These are phyloP conservation scores for Prionailurus bengalensis DNA, from an alignment of 2,113 vertebrate species.

Conservation along the genomic window DNA sequence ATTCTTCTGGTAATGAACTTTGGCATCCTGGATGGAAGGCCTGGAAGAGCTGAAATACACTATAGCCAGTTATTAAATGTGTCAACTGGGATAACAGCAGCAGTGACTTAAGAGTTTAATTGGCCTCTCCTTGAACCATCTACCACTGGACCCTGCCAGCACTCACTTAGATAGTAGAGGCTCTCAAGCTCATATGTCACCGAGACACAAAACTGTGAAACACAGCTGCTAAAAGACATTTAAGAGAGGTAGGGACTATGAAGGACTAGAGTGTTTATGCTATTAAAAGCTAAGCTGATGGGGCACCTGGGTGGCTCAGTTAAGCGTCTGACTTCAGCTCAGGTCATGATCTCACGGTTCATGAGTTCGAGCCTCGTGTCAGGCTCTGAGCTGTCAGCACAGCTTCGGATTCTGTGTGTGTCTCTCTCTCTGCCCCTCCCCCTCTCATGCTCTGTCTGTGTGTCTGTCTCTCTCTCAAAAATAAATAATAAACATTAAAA, in stretches of 20 bases:
- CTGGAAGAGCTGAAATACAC: neutral
- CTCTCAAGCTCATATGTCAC: neutral
- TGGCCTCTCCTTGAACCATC: neutral
- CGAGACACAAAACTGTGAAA: neutral
- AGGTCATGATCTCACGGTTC: too few relatives aligned
- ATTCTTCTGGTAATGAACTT: constrained; percentile 2
- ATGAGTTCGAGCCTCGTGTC: too few relatives aligned
- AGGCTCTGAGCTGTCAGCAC: too few relatives aligned
- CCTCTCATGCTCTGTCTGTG: too few relatives aligned
- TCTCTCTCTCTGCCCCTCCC: too few relatives aligned
- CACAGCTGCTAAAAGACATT: neutral
- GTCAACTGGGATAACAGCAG: neutral
- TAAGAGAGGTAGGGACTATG: neutral
- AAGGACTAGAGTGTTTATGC: neutral
- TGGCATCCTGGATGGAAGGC: neutral
- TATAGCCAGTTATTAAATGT: neutral
- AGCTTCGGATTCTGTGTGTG: too few relatives aligned
- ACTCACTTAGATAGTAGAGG: neutral
- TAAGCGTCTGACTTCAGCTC: too few relatives aligned
- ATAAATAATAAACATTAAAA: too few relatives aligned
- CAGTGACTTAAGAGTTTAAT: neutral
- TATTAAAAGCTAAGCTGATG: neutral
- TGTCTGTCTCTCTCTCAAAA: too few relatives aligned
- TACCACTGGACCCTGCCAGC: neutral
- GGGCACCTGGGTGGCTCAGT: too few relatives aligned